Percentiles rank a stretch among this genome's conserved stretches.
phyloP scores from a whole-genome alignment of 2,888 invertebrate genomes.

The Hesperia comma region DNA sequence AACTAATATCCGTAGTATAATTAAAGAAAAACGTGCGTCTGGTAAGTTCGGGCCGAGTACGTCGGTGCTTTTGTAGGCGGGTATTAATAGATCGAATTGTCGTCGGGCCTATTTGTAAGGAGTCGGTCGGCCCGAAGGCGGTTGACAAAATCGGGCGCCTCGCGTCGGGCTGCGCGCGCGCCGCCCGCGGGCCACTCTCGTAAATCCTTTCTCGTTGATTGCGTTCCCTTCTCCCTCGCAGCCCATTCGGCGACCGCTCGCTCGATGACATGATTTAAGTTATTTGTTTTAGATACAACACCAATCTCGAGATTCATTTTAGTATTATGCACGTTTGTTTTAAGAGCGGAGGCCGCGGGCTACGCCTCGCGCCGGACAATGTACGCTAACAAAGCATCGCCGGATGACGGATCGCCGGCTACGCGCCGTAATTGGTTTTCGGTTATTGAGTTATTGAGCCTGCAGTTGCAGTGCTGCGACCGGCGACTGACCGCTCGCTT shows the following conservation, averaged over 20 bases:
- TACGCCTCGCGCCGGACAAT: constrained; percentile 47
- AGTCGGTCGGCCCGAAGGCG: constrained; percentile 28
- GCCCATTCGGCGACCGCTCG: constrained; percentile 59
- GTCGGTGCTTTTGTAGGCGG: constrained; percentile 32
- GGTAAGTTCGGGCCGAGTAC: constrained; percentile 22
- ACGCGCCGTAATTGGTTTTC: constrained; percentile 48
- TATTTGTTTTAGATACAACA: constrained; percentile 59
- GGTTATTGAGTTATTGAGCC: constrained; percentile 48
- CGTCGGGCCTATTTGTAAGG: constrained; percentile 20
- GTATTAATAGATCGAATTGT: constrained; percentile 31
- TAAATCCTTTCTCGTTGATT: constrained; percentile 75
- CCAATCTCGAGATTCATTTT: constrained; percentile 65
- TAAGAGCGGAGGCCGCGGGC: constrained; percentile 61
- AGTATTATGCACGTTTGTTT: constrained; percentile 68
- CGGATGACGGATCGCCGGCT: constrained; percentile 49
- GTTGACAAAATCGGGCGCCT: constrained; percentile 45
- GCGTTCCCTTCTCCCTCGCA: constrained; percentile 55
- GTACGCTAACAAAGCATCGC: constrained; percentile 44
- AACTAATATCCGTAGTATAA: constrained; percentile 17
- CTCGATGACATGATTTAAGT: constrained; percentile 55
- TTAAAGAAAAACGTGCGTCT: constrained; percentile 25
- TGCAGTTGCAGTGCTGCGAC: neutral
- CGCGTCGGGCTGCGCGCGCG: constrained; percentile 41
- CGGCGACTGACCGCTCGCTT: too few relatives aligned
- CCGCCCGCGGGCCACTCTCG: constrained; percentile 57